Conservation (phyloP, 2,113 vertebrate species). For the Xenopus laevis region DNA sequence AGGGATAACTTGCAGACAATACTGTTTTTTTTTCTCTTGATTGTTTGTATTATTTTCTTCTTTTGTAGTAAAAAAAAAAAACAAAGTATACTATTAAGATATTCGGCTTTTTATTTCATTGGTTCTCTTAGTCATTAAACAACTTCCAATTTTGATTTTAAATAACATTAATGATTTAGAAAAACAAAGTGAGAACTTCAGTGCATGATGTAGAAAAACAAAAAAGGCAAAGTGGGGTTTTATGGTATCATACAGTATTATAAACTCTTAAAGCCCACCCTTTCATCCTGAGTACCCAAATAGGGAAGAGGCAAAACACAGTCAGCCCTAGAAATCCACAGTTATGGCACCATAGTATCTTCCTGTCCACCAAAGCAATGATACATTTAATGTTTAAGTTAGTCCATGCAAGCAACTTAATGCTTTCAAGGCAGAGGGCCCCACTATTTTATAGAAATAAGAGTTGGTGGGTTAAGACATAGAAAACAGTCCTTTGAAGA, state of each 20-base stretch:
- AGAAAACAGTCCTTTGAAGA: conserved; percentile 16
- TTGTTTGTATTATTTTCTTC: too few species aligned
- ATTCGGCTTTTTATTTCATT: conserved; percentile 1
- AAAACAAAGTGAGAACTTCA: conserved; percentile 5
- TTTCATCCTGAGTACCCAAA: conserved; percentile 31
- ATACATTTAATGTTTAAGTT: background rate
- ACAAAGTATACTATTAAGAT: background rate
- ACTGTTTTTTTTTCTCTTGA: too few species aligned
- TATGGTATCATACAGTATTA: conserved; percentile 14
- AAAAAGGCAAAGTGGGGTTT: conserved; percentile 9
- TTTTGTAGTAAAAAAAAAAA: too few species aligned
- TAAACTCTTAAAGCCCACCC: conserved; percentile 4
- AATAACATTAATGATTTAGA: conserved; percentile 8
- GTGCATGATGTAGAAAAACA: conserved; percentile 22
- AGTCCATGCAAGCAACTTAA: conserved; percentile 3
- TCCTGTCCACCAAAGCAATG: background rate
- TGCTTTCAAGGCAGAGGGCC: background rate
- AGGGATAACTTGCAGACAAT: too few species aligned
- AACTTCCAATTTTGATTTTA: background rate
- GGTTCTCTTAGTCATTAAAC: conserved; percentile 1
- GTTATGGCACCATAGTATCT: conserved; percentile 3
- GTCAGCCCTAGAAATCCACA: background rate
- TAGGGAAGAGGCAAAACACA: background rate
- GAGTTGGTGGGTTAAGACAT: conserved; percentile 34
- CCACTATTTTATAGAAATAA: conserved; percentile 38